These are phyloP conservation scores for Caenorhabditis sinica DNA, from an alignment of 2,888 invertebrate species.

Conservation along the genomic window DNA sequence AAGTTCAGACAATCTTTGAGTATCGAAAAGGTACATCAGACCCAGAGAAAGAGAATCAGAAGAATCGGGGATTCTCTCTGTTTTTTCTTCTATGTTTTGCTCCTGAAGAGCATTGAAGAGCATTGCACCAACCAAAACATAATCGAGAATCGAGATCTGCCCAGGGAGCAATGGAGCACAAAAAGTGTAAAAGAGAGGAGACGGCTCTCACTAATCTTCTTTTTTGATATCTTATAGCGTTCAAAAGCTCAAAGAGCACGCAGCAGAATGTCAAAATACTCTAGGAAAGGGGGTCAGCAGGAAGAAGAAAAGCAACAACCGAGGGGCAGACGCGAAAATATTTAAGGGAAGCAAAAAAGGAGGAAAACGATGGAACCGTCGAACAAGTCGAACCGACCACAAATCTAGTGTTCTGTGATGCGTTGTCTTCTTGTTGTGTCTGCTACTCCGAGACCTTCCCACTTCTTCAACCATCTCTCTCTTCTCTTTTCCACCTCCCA, in stretches of 20 bases:
- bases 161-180: slow-evolving; percentile 8
- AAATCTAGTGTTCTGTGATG: slow-evolving; percentile 68
- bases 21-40: slow-evolving; percentile 10
- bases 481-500: slow-evolving; percentile 47
- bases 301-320: slow-evolving; percentile 7
- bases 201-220: slow-evolving; percentile 18
- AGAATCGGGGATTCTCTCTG: slow-evolving; percentile 12
- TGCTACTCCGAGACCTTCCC: slow-evolving; percentile 29
- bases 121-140: slow-evolving; percentile 55
- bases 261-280: slow-evolving; percentile 33
- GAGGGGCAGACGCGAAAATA: slow-evolving; percentile 14
- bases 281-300: slow-evolving; percentile 2
- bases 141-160: slow-evolving; percentile 35
- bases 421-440: slow-evolving; percentile 20
- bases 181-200: slow-evolving; percentile 1
- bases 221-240: neutral
- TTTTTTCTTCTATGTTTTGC: slow-evolving; percentile 36
- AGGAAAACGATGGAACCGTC: slow-evolving; percentile 37
- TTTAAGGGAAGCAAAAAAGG: slow-evolving; percentile 8
- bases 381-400: slow-evolving; percentile 62
- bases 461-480: slow-evolving; percentile 33
- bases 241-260: slow-evolving; percentile 37
- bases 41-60: neutral
- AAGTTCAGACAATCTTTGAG: slow-evolving; percentile 31
- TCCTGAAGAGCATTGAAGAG: slow-evolving; percentile 32